phyloP scores from a whole-genome alignment of 1,140 invertebrate species.

The Colletes latitarsis region DNA sequence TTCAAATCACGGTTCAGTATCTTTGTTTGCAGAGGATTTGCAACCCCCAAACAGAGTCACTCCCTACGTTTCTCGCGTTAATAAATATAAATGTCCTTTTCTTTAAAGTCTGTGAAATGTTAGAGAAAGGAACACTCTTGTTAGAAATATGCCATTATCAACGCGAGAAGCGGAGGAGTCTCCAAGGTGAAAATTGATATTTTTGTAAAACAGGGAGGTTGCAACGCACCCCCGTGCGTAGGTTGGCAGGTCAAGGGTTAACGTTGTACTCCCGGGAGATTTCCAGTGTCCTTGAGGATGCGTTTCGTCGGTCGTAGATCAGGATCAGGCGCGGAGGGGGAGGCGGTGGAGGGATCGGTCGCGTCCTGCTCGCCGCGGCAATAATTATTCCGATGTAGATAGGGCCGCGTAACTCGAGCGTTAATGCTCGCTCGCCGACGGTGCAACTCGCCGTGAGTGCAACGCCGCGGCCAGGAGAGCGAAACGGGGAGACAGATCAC shows the following conservation, averaged over 20 bases:
- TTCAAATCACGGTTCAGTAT: too few species aligned
- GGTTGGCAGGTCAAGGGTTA: neutral
- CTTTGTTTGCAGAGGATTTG: too few species aligned
- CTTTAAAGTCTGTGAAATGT: too few species aligned
- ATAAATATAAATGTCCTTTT: too few species aligned
- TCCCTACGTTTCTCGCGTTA: too few species aligned
- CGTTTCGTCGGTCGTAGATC: constrained; percentile 57
- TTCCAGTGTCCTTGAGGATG: constrained; percentile 42
- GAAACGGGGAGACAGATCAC: constrained; percentile 71
- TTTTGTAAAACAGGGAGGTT: too few species aligned
- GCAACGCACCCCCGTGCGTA: too few species aligned
- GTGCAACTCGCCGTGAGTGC: constrained; percentile 41
- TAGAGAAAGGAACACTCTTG: too few species aligned
- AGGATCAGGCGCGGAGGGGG: constrained; percentile 24
- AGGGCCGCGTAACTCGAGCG: constrained; percentile 76
- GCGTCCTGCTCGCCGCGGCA: constrained; percentile 57
- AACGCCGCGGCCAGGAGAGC: constrained; percentile 28
- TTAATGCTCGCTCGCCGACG: constrained; percentile 72
- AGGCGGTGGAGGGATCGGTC: constrained; percentile 41
- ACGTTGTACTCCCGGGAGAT: constrained; percentile 5
- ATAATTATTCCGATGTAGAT: constrained; percentile 80
- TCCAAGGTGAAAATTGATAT: too few species aligned
- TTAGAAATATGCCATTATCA: too few species aligned
- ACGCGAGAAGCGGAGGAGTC: too few species aligned
- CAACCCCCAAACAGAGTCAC: too few species aligned